Percentiles rank a stretch among this genome's conserved stretches.
Evolutionary conservation across 2,888 invertebrate genomes (phyloP).

Genomic region (Anaspis maculata): DNA sequence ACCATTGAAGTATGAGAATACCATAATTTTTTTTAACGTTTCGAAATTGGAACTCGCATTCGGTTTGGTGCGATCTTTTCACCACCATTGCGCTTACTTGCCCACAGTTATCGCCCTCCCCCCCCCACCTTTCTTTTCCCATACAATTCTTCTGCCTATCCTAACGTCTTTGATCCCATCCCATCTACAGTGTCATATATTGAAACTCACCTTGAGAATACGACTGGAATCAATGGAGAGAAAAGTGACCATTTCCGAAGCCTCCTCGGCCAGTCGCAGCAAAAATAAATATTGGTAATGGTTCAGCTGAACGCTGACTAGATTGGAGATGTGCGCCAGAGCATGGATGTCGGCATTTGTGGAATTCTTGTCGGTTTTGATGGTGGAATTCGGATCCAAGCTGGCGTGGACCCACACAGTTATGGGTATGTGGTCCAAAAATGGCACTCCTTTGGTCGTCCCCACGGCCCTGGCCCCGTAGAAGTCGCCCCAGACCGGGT

Average conservation of each 20-base stretch:
- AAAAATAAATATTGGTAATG: constrained; percentile 90
- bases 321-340: constrained; percentile 71
- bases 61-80: too few species aligned
- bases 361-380: constrained; percentile 16
- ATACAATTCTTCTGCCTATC: too few species aligned
- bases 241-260: constrained; percentile 73
- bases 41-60: too few species aligned
- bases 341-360: constrained; percentile 64
- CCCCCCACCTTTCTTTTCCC: too few species aligned
- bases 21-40: too few species aligned
- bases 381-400: constrained; percentile 40
- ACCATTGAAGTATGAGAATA: too few species aligned
- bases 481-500: constrained; percentile 92
- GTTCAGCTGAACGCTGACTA: constrained; percentile 84
- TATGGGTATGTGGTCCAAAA: constrained; percentile 79
- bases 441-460: constrained; percentile 64
- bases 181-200: too few species aligned
- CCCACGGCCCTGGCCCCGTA: constrained; percentile 72
- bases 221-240: constrained; percentile 68
- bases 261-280: constrained; percentile 70
- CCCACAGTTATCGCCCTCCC: too few species aligned
- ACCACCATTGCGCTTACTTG: too few species aligned
- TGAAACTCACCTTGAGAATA: constrained; percentile 48
- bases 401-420: constrained; percentile 70
- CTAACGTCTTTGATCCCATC: too few species aligned